Percentiles rank a stretch among this genome's conserved stretches.
Conservation (phyloP, 1,140 invertebrate species). For the Drosophila grimshawi region DNA sequence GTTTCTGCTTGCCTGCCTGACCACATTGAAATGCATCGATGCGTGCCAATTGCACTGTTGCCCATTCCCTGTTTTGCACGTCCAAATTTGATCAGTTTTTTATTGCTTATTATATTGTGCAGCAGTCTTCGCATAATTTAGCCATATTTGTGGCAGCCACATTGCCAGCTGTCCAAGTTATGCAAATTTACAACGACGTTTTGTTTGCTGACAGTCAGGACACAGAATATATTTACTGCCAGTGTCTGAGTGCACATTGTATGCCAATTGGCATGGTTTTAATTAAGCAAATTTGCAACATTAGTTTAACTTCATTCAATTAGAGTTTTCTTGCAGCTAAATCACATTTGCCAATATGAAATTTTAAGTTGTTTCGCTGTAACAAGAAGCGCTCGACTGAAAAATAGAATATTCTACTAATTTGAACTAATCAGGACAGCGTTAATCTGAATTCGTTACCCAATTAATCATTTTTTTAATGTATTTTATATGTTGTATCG, state of each 20-base stretch:
- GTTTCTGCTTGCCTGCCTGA: not conserved
- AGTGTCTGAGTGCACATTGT: not conserved
- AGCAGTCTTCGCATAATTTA: slow-evolving; percentile 33
- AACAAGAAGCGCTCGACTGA: no score
- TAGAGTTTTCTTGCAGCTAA: no score
- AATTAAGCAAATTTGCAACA: slow-evolving; percentile 50
- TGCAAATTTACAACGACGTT: slow-evolving; percentile 52
- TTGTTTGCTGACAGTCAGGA: slow-evolving; percentile 18
- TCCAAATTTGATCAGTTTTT: slow-evolving; percentile 7
- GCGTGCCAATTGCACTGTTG: slow-evolving; percentile 44
- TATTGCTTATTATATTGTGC: slow-evolving; percentile 4
- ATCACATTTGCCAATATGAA: no score
- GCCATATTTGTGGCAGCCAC: slow-evolving; percentile 32
- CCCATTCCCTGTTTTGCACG: slow-evolving; percentile 47
- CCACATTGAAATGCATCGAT: slow-evolving; percentile 39
- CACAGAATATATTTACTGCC: not conserved
- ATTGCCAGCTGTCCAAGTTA: slow-evolving; percentile 49
- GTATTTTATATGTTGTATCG: no score
- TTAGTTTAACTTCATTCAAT: no score
- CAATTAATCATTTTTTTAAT: no score
- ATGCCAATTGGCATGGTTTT: slow-evolving; percentile 55
- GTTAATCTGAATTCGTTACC: no score
- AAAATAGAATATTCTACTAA: no score
- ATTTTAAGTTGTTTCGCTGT: no score
- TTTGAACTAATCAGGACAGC: no score